Evolutionary conservation across 2,797 vertebrate genomes (phyloP).

Genomic region (Notamacropus eugenii): DNA sequence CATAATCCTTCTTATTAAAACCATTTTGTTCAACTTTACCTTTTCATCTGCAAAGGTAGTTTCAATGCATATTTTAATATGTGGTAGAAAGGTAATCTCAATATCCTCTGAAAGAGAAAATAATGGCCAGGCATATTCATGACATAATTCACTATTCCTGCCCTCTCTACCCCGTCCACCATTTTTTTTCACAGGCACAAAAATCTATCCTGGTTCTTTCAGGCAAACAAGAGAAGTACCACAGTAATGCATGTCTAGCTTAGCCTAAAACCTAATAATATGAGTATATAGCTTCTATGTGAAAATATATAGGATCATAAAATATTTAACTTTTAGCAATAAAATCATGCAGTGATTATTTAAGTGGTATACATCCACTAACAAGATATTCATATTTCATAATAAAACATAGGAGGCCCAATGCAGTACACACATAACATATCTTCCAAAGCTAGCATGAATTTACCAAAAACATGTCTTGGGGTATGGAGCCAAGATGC

Average conservation of each 20-base stretch:
- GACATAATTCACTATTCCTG: too few relatives aligned
- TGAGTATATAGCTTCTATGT: neutral
- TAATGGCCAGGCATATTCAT: neutral
- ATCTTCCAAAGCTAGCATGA: neutral
- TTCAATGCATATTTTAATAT: slow-evolving; percentile 16
- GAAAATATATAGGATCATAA: neutral
- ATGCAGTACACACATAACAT: neutral
- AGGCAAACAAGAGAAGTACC: neutral
- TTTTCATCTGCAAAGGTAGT: slow-evolving; percentile 21
- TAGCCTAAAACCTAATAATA: neutral
- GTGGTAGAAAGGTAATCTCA: neutral
- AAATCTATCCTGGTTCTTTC: neutral
- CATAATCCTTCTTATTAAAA: slow-evolving; percentile 38
- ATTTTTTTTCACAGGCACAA: slow-evolving; percentile 43
- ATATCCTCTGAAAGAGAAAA: neutral
- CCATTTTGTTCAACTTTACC: slow-evolving; percentile 36
- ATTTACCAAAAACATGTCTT: neutral
- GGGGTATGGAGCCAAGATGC: neutral
- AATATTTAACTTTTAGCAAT: neutral
- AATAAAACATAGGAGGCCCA: neutral
- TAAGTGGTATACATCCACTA: neutral
- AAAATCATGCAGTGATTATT: neutral
- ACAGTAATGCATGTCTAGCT: neutral
- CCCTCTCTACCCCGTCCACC: neutral
- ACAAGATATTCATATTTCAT: neutral